These are phyloP conservation scores for Cololabis saira DNA, from an alignment of 2,113 vertebrate genomes.

Conservation along the genomic window DNA sequence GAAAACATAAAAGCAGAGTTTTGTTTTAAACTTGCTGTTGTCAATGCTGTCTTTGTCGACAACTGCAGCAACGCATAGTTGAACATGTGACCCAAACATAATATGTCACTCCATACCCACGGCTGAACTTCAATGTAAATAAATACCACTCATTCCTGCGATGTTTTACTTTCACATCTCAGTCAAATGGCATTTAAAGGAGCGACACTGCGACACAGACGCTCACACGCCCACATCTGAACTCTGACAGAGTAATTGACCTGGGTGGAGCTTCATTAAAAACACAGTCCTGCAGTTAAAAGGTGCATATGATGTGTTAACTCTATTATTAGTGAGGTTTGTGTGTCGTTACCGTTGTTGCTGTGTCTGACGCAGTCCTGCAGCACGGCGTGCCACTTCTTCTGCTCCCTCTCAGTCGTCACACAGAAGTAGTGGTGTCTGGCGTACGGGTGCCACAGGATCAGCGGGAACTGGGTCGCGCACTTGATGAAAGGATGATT, in stretches of 20 bases:
- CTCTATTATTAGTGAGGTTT: not conserved
- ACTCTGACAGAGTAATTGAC: conserved; percentile 23
- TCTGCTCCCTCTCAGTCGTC: conserved; percentile 92
- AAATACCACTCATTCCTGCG: conserved; percentile 41
- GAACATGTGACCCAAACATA: not conserved
- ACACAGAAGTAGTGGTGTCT: conserved; percentile 93
- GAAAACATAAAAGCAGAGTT: too few species aligned
- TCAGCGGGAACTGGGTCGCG: conserved; percentile 87
- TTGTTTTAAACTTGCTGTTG: too few species aligned
- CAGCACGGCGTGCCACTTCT: conserved; percentile 92
- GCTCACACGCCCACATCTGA: conserved; percentile 41
- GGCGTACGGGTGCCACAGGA: conserved; percentile 94
- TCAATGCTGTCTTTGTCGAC: too few species aligned
- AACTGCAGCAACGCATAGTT: not conserved
- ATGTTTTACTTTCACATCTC: conserved; percentile 23
- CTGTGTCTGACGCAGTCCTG: conserved; percentile 92
- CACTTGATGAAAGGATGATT: conserved; percentile 86
- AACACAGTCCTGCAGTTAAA: too few species aligned
- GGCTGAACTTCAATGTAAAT: not conserved
- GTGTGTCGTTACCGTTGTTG: conserved; percentile 86
- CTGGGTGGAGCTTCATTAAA: not conserved
- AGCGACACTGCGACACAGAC: conserved; percentile 32
- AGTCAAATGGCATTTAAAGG: conserved; percentile 48
- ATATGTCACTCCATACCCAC: not conserved
- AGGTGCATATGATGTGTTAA: too few species aligned